A percentile compares a stretch with the other conserved stretches of the same genome.
Conservation (phyloP, 53 echinoderm and acorn worm genomes). For the Mesocentrotus franciscanus region DNA sequence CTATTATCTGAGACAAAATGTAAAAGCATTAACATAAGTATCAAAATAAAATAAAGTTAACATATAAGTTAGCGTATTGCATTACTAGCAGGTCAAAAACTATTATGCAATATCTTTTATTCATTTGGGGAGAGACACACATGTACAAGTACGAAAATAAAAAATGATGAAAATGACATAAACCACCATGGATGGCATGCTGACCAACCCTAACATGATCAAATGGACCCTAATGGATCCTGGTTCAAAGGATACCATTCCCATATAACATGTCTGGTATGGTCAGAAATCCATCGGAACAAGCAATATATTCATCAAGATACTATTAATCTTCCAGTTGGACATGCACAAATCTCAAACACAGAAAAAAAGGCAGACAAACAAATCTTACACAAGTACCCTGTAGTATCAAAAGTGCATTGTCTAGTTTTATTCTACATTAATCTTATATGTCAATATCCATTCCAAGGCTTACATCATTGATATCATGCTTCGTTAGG, state of each 20-base stretch:
- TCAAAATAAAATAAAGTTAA: neutral
- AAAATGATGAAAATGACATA: neutral
- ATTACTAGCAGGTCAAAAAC: neutral
- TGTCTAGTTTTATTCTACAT: neutral
- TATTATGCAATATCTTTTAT: neutral
- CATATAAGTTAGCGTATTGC: neutral
- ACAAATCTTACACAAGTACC: neutral
- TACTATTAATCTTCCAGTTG: neutral
- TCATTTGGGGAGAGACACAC: neutral
- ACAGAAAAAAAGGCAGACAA: neutral
- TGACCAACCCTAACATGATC: neutral
- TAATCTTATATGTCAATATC: slow-evolving; percentile 24
- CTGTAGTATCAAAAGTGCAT: slow-evolving; percentile 10
- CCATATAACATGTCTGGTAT: neutral
- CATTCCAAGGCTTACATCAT: slow-evolving; percentile 17
- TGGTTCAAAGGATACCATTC: neutral
- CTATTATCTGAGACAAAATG: too few species aligned
- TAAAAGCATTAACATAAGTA: too few species aligned
- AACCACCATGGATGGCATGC: neutral
- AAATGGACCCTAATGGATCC: neutral
- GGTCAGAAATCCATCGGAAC: neutral
- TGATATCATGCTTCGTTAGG: neutral
- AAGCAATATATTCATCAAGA: neutral
- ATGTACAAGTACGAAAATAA: neutral
- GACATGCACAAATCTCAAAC: neutral